phyloP scores from a whole-genome alignment of 2,113 vertebrate species.

The Pelodiscus sinensis region DNA sequence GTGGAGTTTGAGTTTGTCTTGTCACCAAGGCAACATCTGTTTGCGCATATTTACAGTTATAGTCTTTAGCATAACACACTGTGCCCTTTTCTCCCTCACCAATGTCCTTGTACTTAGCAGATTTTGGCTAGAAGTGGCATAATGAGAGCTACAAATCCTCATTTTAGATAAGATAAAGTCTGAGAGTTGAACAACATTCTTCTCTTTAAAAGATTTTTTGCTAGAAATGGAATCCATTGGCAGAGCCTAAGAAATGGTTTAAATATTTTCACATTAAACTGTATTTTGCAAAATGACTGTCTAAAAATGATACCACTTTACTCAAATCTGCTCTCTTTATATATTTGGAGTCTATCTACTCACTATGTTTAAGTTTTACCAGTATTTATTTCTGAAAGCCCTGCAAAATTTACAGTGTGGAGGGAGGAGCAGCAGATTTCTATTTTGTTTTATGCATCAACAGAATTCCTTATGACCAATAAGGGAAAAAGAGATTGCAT shows the following conservation, averaged over 20 bases:
- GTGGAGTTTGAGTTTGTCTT: not conserved
- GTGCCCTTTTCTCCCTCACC: not conserved
- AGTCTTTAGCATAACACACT: not conserved
- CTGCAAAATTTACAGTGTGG: not conserved
- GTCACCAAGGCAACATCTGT: conserved; percentile 28
- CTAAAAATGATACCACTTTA: not conserved
- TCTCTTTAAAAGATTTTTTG: not conserved
- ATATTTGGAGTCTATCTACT: not conserved
- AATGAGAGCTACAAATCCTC: not conserved
- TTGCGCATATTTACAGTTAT: not conserved
- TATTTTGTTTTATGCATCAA: not conserved
- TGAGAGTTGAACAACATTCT: not conserved
- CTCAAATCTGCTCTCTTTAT: not conserved
- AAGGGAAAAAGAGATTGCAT: not conserved
- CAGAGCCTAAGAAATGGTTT: not conserved
- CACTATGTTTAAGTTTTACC: not conserved
- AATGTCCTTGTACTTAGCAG: not conserved
- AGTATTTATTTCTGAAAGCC: not conserved
- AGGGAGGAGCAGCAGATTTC: not conserved
- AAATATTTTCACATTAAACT: not conserved
- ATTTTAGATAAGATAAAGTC: not conserved
- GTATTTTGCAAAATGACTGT: not conserved
- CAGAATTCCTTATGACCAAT: not conserved
- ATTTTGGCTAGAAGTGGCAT: not conserved
- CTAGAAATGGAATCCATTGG: not conserved